Base-by-base conservation (phyloP, 1,140 invertebrate genomes). In the Microplitis demolitor region DNA sequence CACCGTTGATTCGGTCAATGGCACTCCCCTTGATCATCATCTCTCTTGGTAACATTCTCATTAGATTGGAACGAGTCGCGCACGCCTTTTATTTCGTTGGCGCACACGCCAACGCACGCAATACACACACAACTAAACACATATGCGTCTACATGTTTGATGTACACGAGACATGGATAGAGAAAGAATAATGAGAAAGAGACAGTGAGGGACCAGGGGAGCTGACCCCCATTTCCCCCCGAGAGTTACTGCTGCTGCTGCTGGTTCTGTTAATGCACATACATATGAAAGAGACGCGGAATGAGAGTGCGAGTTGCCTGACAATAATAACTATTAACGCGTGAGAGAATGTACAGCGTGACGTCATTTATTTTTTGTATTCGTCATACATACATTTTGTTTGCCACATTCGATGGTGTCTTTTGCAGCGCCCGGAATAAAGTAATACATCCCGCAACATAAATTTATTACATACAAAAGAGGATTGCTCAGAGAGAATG, bases 311-410 rank as follows among this genome's bases (percentile, higher is more conserved):
- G 61, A 66, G 63, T 31, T 35, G 63, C 62, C 33, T 13, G 8
- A 45, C 64, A 67, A 61, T 67, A 67, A 72, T 72, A 72, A 51
- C 54, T 13, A 72, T 72, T 72, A 72, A 62, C 39, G 64, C 71
- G 71, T 72, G 71, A 72, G 71, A 67, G 71, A 72, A 72, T 72
- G 14, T 39, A 9, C 5, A 9, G 4, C 3, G 16, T 72, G 71
- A 72, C 56, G 71, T 72, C 71, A 72, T 67, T 33, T 31, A 35
- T 61, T 62, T 24, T 24, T 67, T 67, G 39, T 67, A 67, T 72
- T 72, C 54, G 53, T 61, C 37, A 67, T 67, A 61, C 39, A 45
- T 45, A 45, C 39, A 45, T 45, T 45, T 45, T 9, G 39, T 45
- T 45, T 45, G 11, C 6, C 39, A 45, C 11, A 45, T 45, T 45